Evolutionary conservation across 2,113 vertebrate species (phyloP), one percentile per base, ranked within the genome.

Genomic region (Grammomys surdaster): DNA sequence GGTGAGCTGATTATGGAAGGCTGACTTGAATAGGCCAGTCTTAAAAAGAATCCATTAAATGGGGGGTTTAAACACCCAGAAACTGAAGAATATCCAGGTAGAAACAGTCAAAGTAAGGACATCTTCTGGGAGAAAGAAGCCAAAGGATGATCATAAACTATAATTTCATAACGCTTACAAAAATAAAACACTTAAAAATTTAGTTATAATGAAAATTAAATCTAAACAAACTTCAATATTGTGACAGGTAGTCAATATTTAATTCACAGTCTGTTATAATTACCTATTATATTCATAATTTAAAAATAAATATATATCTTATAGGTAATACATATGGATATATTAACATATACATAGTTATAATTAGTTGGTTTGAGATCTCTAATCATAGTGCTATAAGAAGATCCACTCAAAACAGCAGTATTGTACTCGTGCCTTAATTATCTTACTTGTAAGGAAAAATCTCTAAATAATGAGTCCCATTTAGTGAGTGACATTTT

Each of bases 381-480:
- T 77, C 26, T 93, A 89, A 78, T 19, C 33, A 54, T 12, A 54
- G 17, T 0, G 65, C 13, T 88, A 77, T 0, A 91, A 13, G 31
- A 63, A 96, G 58, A 73, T 93, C 11, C 13, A 94, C 94, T 10
- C 36, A 56, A 94, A 96, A 36, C 65, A 91, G 28, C 72, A 97
- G 84, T 91, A 63, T 63, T 82, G 92, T 70, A 28, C 33, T 96
- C 54, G 67, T 89, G 17, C 16, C 95, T 54, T 89, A 90, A 94
- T 95, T 97, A 48, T 31, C 40, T 89, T 73, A 88, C 67, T 94
- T 81, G 89, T 86, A 81, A 75, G 13, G 81, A 16, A 97, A 92
- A 95, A 90, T 75, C 48, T 89, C 40, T 58, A 93, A 94, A 14
- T 95, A 96, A 93, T 92, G 85, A 91, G 67, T 97, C 97, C 82